phyloP scores from a whole-genome alignment of 1,140 invertebrate species.

The Whitmania pigra region DNA sequence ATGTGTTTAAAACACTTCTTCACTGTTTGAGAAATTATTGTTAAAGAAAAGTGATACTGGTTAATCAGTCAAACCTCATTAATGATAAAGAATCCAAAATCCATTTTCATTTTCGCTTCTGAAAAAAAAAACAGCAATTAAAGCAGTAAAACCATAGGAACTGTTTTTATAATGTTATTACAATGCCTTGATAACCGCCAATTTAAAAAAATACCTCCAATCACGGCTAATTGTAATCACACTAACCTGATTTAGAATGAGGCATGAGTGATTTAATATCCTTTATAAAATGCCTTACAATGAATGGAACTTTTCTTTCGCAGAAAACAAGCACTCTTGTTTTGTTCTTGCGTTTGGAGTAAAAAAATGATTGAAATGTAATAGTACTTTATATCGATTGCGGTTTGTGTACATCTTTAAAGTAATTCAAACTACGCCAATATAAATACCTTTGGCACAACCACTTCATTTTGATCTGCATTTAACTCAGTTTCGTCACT shows the following conservation, averaged over 20 bases:
- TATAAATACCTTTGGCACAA: too few species aligned
- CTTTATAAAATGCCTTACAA: constrained; percentile 82
- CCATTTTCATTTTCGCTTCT: constrained; percentile 63
- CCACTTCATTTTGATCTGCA: too few species aligned
- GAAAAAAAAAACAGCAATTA: constrained; percentile 24
- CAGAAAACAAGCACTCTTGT: constrained; percentile 76
- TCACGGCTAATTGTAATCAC: neutral
- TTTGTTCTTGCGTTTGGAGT: constrained; percentile 62
- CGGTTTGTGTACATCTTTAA: too few species aligned
- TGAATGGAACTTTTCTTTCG: constrained; percentile 69
- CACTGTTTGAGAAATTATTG: too few species aligned
- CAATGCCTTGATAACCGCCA: neutral
- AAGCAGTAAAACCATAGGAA: constrained; percentile 15
- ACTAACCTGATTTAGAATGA: constrained; percentile 58
- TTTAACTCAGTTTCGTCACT: too few species aligned
- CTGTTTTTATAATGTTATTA: neutral
- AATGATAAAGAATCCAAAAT: constrained; percentile 48
- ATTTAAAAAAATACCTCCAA: neutral
- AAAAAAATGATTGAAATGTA: too few species aligned
- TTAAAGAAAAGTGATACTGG: too few species aligned
- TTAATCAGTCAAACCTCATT: constrained; percentile 48
- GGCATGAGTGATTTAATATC: constrained; percentile 79
- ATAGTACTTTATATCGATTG: too few species aligned
- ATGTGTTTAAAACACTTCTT: too few species aligned
- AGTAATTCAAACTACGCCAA: too few species aligned